Evolutionary conservation across 2,113 vertebrate genomes (phyloP).

Genomic region (Australoheros scitulus): DNA sequence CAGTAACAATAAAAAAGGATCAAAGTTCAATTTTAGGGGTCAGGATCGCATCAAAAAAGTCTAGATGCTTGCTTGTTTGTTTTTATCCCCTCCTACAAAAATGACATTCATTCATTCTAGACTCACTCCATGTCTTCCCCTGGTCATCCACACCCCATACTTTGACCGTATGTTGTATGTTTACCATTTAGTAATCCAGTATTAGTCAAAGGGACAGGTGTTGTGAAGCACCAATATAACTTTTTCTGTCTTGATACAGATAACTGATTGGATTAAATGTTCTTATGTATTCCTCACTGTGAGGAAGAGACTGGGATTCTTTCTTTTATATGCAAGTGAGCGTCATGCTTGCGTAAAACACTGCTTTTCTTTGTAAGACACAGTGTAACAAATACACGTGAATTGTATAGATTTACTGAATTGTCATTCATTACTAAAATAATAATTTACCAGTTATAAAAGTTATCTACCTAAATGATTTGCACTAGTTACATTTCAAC

Average conservation of each 20-base stretch:
- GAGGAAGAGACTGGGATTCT: not conserved
- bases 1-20: not conserved
- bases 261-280: not conserved
- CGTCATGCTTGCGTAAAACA: too few relatives aligned
- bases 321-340: too few relatives aligned
- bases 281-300: not conserved
- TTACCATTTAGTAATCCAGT: not conserved
- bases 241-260: not conserved
- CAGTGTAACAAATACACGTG: too few relatives aligned
- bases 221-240: not conserved
- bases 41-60: not conserved
- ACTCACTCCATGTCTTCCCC: not conserved
- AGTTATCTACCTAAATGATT: not conserved
- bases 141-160: not conserved
- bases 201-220: not conserved
- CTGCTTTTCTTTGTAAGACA: too few relatives aligned
- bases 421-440: not conserved
- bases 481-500: not conserved
- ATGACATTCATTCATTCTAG: not conserved
- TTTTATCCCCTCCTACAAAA: not conserved
- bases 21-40: not conserved
- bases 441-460: not conserved
- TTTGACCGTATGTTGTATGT: not conserved
- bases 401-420: too few relatives aligned
- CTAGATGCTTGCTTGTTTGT: not conserved